A percentile compares a stretch with the other conserved stretches of the same genome.
These are phyloP conservation scores for Pectinophora gossypiella DNA, from an alignment of 1,140 invertebrate species.

Conservation along the genomic window DNA sequence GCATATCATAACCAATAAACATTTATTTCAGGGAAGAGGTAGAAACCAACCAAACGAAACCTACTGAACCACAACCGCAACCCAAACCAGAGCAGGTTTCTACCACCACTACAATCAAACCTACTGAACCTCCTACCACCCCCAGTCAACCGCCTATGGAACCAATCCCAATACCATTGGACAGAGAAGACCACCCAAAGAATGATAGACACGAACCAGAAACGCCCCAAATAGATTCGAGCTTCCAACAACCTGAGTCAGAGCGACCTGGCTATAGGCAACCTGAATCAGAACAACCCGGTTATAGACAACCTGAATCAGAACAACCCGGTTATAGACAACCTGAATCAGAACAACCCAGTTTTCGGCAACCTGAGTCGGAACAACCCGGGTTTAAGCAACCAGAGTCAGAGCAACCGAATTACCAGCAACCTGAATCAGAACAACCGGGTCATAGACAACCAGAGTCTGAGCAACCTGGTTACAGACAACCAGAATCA, in stretches of 20 bases:
- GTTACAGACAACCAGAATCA: not conserved
- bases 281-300: not conserved
- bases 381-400: not conserved
- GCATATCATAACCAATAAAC: not conserved
- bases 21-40: slow-evolving; percentile 41
- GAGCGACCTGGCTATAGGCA: not conserved
- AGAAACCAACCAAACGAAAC: slow-evolving; percentile 16
- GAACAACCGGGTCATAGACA: not conserved
- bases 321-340: not conserved
- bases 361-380: not conserved
- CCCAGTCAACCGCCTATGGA: too few relatives aligned
- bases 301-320: slow-evolving; percentile 1
- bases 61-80: slow-evolving; percentile 8
- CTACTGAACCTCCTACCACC: not conserved
- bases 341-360: not conserved
- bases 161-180: not conserved
- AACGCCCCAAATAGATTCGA: not conserved
- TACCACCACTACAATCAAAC: slow-evolving; percentile 30
- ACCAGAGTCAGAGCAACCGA: not conserved
- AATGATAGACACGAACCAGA: not conserved
- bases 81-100: slow-evolving; percentile 21
- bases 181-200: not conserved
- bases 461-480: not conserved
- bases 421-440: not conserved
- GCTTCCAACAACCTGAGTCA: slow-evolving; percentile 1